phyloP scores from a whole-genome alignment of 2,888 invertebrate genomes.

The Galerucella calmariensis region DNA sequence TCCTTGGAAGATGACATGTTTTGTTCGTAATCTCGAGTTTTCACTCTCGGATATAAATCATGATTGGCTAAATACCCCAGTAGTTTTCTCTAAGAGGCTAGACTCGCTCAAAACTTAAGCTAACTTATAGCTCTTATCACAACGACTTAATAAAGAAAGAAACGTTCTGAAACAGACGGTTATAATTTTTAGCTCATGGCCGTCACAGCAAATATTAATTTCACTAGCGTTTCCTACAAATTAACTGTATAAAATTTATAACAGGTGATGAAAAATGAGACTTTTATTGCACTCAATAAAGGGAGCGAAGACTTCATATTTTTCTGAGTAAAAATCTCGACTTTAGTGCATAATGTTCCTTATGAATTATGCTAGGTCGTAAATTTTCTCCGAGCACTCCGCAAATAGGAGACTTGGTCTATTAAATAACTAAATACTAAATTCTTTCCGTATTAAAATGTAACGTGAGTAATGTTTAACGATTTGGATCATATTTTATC shows the following conservation, averaged over 20 bases:
- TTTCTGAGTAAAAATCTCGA: slow-evolving; percentile 18
- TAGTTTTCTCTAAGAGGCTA: no score
- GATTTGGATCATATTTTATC: background rate
- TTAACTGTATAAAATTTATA: slow-evolving; percentile 15
- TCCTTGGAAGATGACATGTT: no score
- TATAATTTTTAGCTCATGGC: background rate
- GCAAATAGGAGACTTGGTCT: slow-evolving; percentile 16
- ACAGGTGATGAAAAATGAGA: slow-evolving; percentile 12
- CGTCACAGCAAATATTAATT: background rate
- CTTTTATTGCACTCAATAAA: slow-evolving; percentile 27
- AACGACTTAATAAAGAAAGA: background rate
- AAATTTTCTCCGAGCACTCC: slow-evolving; percentile 18
- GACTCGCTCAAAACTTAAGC: no score
- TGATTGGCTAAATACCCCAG: no score
- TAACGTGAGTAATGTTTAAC: background rate
- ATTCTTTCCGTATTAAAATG: slow-evolving; percentile 17
- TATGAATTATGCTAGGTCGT: slow-evolving; percentile 15
- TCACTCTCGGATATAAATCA: no score
- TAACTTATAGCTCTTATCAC: background rate
- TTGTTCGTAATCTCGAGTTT: no score
- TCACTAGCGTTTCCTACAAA: background rate
- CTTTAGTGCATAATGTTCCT: slow-evolving; percentile 22
- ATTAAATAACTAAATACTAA: slow-evolving; percentile 12
- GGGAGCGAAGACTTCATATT: slow-evolving; percentile 20
- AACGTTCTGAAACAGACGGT: background rate